Percentiles rank a stretch among this genome's conserved stretches.
Conservation (phyloP, 1,140 invertebrate species). For the Sarcophaga peregrina region DNA sequence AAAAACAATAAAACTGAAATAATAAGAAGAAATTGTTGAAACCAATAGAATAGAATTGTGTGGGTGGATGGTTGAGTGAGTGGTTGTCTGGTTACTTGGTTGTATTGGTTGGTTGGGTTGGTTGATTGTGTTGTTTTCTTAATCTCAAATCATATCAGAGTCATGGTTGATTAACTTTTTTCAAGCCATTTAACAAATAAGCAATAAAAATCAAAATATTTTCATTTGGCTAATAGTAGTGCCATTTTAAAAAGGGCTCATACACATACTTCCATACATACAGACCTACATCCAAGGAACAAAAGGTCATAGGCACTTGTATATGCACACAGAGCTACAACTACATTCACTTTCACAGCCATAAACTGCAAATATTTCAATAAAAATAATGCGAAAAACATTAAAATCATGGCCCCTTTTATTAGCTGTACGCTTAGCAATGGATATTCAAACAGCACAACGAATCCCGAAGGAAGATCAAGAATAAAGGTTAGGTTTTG, state of each 20-base stretch:
- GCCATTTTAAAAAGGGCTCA: constrained; percentile 4
- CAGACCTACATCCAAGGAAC: neutral
- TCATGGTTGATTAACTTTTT: constrained; percentile 64
- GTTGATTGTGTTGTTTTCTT: neutral
- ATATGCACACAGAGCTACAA: too few species aligned
- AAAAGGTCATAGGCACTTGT: neutral
- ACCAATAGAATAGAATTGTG: neutral
- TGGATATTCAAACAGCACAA: neutral
- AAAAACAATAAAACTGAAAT: constrained; percentile 4
- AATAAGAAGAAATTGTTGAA: neutral
- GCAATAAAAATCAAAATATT: constrained; percentile 54
- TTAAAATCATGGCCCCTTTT: neutral
- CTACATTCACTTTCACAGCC: neutral
- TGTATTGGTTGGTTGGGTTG: too few species aligned
- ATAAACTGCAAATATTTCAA: constrained; percentile 19
- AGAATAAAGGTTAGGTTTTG: neutral
- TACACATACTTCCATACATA: too few species aligned
- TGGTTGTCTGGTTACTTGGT: neutral
- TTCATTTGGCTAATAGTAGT: constrained; percentile 37
- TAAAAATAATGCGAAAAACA: constrained; percentile 5
- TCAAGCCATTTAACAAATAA: constrained; percentile 65
- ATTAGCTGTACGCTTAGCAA: too few species aligned
- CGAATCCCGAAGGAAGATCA: neutral
- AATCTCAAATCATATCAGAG: constrained; percentile 54
- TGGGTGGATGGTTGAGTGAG: neutral